Base-by-base conservation (phyloP, 2,113 vertebrate species). In the Dasyornis broadbenti region DNA sequence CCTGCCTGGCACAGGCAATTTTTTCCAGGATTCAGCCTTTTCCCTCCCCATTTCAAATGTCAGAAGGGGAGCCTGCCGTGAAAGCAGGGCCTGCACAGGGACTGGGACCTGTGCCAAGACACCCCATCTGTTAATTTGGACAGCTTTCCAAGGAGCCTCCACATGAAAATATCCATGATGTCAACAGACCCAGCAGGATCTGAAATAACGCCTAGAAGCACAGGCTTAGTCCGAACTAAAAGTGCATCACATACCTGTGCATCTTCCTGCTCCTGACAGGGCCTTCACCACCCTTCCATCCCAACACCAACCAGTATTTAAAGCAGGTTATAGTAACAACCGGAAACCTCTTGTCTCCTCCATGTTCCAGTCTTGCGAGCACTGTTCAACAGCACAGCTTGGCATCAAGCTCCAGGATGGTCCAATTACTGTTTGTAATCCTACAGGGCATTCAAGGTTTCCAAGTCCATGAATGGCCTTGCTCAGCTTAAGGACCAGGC, bases 281-380 rank as follows among this genome's bases (percentile, higher is more conserved):
- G 61, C 27, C 9, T 22, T 21, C 33, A 23, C 15, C 63, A 54
- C 24, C 2, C 18, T 23, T 16, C 82, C 53, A 27, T 22, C 24
- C 56, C 63, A 69, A 57, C 11, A 66, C 11, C 45, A 69, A n/a
- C 3, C 49, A 50, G 17, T 13, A 61, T 21, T 83, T 73, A 49
- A 73, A 78, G 45, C 24, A 77, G 31, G 16, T 60, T 75, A 23
- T 42, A 45, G 14, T 7, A 76, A 15, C 9, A 82, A 39, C 33
- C 26, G 33, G 18, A 35, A 72, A 20, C 23, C 37, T 56, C 31
- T 35, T 18, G 10, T n/a, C 35, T 40, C 50, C 27, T 44, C 47
- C 0, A 0, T 78, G 50, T 64, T 56, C 64, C 60, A 82, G 53
- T 12, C 82, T 72, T 0, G 0, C 9, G 37, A 53, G 44, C 61